Evolutionary conservation across 2,113 vertebrate genomes (phyloP), one percentile per base, ranked within the genome.

Genomic region (Hypomesus transpacificus): DNA sequence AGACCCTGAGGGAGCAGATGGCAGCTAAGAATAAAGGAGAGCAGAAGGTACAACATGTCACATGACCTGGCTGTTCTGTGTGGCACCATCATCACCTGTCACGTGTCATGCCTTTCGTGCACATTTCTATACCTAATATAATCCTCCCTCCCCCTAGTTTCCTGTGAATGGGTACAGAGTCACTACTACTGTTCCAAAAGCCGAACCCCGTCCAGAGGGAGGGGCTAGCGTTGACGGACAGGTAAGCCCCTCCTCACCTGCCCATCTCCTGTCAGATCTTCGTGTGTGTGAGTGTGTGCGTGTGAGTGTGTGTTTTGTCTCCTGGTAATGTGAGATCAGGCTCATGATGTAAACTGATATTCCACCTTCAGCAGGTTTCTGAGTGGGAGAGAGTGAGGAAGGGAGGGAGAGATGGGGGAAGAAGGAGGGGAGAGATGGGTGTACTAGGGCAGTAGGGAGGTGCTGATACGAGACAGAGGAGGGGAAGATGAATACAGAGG

Each of bases 1-100:
- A 92, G 77, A 88, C 83, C 57, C 84, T 93, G 74, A 88, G 92
- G 68, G 90, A 93, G 79, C 90, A 92, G 67, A 93, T 93, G 92
- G 90, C 91, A 9, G 83, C 89, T 61, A 92, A 92, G 81, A 89
- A 66, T 69, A 90, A 68, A 59, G 60, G 54, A 26, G 81, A 87
- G 50, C 77, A 80, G 21, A 80, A 89, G 87, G 92, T 92, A 68
- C 24, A 75, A 67, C 4, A 60, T 31, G 7, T 60, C 1, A 17
- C 76, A 72, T 50, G 52, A 88, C 76, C 77, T 79, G 65, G 71
- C 8, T 3, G 3, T 56, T 60, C 68, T 39, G 17, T 34, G 21
- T 59, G 24, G 1, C 14, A 7, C 68, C 16, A 53, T 3, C 54
- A 5, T 53, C 16, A 18, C 13, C 34, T 63, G 2, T 18, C 18